phyloP scores from a whole-genome alignment of 2,113 vertebrate species.

The Chloroceryle aenea region DNA sequence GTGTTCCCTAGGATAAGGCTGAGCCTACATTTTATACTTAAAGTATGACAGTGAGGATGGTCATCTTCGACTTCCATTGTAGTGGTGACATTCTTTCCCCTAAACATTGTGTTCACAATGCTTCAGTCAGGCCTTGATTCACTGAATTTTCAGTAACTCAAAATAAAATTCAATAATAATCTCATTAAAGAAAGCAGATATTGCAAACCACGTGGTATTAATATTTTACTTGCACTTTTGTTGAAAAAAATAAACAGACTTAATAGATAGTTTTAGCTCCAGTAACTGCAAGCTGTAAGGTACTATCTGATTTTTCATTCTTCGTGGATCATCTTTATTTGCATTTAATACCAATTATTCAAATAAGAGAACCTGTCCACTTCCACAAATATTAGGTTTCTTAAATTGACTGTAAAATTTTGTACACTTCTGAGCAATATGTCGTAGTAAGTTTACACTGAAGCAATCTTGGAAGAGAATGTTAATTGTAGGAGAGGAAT shows the following conservation, averaged over 20 bases:
- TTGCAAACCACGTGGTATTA: not conserved
- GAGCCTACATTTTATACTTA: not conserved
- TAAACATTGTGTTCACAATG: not conserved
- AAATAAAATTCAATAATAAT: not conserved
- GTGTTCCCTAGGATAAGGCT: not conserved
- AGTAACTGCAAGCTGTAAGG: not conserved
- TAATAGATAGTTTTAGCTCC: not conserved
- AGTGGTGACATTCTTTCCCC: not conserved
- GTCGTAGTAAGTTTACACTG: not conserved
- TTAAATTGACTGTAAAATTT: not conserved
- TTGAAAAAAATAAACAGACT: not conserved
- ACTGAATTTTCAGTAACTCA: not conserved
- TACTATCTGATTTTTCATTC: not conserved
- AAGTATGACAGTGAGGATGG: not conserved
- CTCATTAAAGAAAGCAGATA: not conserved
- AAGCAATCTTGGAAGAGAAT: not conserved
- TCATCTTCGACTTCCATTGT: not conserved
- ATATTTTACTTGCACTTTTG: not conserved
- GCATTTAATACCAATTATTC: not conserved
- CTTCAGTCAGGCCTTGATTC: not conserved
- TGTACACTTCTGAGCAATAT: not conserved
- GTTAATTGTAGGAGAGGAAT: not conserved
- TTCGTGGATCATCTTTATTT: not conserved
- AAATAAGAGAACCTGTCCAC: not conserved
- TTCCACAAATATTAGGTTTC: not conserved